Evolutionary conservation across 2,113 vertebrate genomes (phyloP), one percentile per base, ranked within the genome.

Genomic region (Thamnaconus septentrionalis): DNA sequence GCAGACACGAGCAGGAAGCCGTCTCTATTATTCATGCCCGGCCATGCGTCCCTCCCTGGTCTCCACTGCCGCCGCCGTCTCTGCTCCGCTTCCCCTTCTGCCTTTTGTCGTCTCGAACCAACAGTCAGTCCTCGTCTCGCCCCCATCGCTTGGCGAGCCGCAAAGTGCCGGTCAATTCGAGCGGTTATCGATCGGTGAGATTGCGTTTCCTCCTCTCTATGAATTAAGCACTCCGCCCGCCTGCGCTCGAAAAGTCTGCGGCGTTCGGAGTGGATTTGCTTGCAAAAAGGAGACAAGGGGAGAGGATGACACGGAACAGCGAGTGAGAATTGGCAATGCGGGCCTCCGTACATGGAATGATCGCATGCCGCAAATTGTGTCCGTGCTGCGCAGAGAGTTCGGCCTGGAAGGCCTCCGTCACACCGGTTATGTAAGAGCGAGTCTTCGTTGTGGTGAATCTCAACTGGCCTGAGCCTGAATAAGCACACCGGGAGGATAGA

Each of bases 21-120:
- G 67, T 76, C 45, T 80, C 31, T 71, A 76, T 81, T 79, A 85
- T 79, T 82, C 57, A 82, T 79, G 59, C 47, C 39, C 67, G 56
- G 40, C 54, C 54, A 54, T 71, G 67, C 71, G 71, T 73, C 67
- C 49, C 41, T 66, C 48, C 31, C 54, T 41, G 49, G 18, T 31
- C 18, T 31, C 18, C 18, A 31, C 18, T 31, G 18, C 18, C 18
- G 18, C 18, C 18, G 18, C 67, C 40, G 57, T 54, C 11, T 18
- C 73, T 60, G 12, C 74, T 71, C 64, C 9, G n/a, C 61, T 51
- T 51, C 49, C 48, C 53, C 41, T 12, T 65, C 41, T 5, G 9
- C 49, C 40, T 58, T 41, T 73, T 49, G 8, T 44, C 0, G 3
- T 75, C 51, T 3, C 1, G 1, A 45, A 1, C 41, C 54, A 53